Evolutionary conservation across 2,797 vertebrate genomes (phyloP).

Genomic region (Dendrocincla tyrannina): DNA sequence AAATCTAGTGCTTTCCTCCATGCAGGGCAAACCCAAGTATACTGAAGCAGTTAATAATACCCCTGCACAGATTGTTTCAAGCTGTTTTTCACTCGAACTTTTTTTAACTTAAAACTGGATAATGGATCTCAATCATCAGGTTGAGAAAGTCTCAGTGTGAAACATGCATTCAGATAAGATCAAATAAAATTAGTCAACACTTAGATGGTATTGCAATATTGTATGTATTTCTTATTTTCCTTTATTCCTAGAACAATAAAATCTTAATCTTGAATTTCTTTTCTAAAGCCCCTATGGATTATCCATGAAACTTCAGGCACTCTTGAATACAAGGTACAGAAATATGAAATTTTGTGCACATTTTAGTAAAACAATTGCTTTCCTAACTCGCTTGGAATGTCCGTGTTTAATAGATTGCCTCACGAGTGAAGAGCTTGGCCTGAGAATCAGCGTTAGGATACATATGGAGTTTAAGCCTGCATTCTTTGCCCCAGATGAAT

Average conservation of each 20-base stretch:
- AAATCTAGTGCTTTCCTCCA: conserved; percentile 2
- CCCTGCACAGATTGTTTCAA: background rate
- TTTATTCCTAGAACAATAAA: background rate
- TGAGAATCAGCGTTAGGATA: background rate
- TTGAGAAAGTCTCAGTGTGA: background rate
- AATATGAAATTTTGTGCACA: background rate
- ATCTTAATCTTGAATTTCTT: background rate
- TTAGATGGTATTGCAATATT: background rate
- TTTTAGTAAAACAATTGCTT: background rate
- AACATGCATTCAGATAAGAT: background rate
- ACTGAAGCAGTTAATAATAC: conserved; percentile 9
- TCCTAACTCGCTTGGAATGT: background rate
- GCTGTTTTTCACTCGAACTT: background rate
- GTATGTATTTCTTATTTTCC: background rate
- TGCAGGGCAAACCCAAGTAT: conserved; percentile 9
- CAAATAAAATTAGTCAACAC: background rate
- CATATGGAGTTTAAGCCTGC: background rate
- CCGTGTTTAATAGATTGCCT: background rate
- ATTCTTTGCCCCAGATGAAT: background rate
- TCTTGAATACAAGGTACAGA: background rate
- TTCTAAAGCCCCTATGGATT: background rate
- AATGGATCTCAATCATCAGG: background rate
- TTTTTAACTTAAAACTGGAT: background rate
- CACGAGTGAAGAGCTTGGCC: background rate
- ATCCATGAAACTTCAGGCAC: background rate